Evolutionary conservation across 2,113 vertebrate species (phyloP), one percentile per base, ranked within the genome.

Genomic region (Malaclemys terrapin): DNA sequence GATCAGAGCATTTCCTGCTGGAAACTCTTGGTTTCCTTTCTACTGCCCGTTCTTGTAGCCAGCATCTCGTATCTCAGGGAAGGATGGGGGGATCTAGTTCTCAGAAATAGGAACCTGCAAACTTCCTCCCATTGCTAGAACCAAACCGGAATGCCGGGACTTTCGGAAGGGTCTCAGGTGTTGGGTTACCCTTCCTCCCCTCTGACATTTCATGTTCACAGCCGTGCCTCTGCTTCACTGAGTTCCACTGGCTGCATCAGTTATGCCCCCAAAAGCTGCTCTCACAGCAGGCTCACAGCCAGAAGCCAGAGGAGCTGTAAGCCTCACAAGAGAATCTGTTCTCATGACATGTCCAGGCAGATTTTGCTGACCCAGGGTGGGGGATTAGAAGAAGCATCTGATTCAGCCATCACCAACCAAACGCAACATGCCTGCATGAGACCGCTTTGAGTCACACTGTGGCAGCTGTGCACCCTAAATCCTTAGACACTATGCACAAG

Each of bases 1-100:
- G 54, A 4, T 1, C 0, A 47, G 94, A 56, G 52, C 6, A 16
- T 69, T 20, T 42, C 52, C 52, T 27, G 19, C 7, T 42, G 14
- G 69, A 13, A 42, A 27, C 5, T n/a, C 84, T 54, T 13, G 6
- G 24, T 85, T 65, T 38, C 31, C 76, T 38, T 72, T 59, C 75
- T 31, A 1, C n/a, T 0, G 0, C 50, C 50, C 38, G 45, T 3
- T 87, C 86, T 81, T 1, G 19, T 72, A 95, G 85, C 79, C 47
- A 89, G 79, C 88, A 86, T 45, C 95, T 84, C 0, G 0, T 86
- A 91, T 80, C 96, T 97, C 95, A 96, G 96, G 96, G 94, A 97
- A 87, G 94, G 89, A 85, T 82, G 87, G 42, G 42, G 42, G 20
- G 57, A 20, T 5, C 42, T 45, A n/a, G 93, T 65, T 75, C 52